phyloP scores from a whole-genome alignment of 2,113 vertebrate genomes.

The Actenoides hombroni region DNA sequence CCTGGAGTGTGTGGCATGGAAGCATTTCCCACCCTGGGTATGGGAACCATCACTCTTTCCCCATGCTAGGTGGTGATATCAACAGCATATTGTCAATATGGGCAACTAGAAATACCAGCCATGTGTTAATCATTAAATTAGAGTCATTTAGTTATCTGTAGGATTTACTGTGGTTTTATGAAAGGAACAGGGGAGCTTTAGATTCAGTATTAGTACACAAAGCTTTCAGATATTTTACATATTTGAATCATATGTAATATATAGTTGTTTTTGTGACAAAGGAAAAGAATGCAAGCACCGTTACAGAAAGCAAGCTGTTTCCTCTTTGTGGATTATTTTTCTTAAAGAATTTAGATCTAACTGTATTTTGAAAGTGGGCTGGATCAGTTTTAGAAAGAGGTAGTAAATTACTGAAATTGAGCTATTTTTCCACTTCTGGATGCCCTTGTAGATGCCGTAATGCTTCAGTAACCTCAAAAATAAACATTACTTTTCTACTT shows the following conservation, averaged over 20 bases:
- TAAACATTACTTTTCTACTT: background rate
- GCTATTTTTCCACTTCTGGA: background rate
- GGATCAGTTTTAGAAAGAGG: background rate
- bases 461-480: background rate
- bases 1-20: background rate
- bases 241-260: background rate
- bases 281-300: background rate
- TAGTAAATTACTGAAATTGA: background rate
- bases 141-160: background rate
- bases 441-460: background rate
- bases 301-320: background rate
- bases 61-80: fast-evolving
- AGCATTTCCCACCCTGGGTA: background rate
- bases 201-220: background rate
- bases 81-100: background rate
- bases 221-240: background rate
- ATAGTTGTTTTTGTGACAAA: background rate
- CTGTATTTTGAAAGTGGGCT: background rate
- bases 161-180: background rate
- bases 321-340: background rate
- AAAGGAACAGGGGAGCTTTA: background rate
- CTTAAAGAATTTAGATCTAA: background rate
- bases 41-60: background rate
- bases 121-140: background rate
- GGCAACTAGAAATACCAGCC: background rate